Evolutionary conservation across 2,888 invertebrate species (phyloP).

Genomic region (Marasmarcha lunaedactyla): DNA sequence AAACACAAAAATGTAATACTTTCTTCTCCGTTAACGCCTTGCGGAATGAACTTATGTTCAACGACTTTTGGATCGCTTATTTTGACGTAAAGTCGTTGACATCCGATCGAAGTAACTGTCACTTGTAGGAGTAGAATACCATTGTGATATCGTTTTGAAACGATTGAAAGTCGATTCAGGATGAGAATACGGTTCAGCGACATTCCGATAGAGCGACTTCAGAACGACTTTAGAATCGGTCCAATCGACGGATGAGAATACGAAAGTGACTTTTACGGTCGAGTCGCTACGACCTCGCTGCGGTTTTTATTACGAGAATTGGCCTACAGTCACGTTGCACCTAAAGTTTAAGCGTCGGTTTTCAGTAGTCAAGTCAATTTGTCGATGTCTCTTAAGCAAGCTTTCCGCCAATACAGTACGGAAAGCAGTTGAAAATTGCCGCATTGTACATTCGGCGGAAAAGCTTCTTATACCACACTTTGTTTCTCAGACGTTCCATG

Average conservation of each 20-base stretch:
- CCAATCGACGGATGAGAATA: slow-evolving; percentile 14
- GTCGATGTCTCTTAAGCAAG: slow-evolving; percentile 1
- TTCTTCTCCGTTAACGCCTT: too few relatives aligned
- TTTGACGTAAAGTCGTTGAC: too few relatives aligned
- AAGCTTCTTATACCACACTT: slow-evolving; percentile 18
- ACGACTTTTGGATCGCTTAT: too few relatives aligned
- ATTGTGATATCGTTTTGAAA: too few relatives aligned
- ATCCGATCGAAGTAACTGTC: too few relatives aligned
- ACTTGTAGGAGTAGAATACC: too few relatives aligned
- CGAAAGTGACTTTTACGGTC: slow-evolving; percentile 8
- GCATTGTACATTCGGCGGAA: slow-evolving; percentile 7
- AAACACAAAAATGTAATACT: too few relatives aligned
- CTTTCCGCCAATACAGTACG: not conserved
- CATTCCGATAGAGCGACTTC: too few relatives aligned
- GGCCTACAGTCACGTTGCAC: too few relatives aligned
- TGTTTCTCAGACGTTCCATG: slow-evolving; percentile 13
- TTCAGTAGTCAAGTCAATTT: slow-evolving; percentile 5
- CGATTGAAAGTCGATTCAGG: slow-evolving; percentile 10
- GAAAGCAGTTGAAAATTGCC: not conserved
- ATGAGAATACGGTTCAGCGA: too few relatives aligned
- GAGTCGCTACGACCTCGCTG: not conserved
- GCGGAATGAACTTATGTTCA: too few relatives aligned
- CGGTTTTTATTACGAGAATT: not conserved
- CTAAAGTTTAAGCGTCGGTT: not conserved
- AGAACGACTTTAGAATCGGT: too few relatives aligned